Evolutionary conservation across 2,113 vertebrate species (phyloP).

Genomic region (Rhinolophus sinicus): DNA sequence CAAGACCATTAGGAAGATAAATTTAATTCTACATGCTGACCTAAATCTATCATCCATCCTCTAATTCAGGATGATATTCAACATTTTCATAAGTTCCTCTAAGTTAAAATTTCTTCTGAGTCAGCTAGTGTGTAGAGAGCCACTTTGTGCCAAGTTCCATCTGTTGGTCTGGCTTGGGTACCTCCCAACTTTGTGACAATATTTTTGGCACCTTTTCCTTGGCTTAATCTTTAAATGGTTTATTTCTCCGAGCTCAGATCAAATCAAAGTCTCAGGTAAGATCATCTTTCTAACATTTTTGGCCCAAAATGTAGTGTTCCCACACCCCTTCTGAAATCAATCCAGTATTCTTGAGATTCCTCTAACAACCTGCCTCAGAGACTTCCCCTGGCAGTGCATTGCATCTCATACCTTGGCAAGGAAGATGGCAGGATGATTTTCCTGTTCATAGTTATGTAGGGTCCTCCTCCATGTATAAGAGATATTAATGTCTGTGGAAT

Average conservation of each 20-base stretch:
- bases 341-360: background rate
- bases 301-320: background rate
- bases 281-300: constrained; percentile 62
- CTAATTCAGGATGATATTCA: constrained; percentile 75
- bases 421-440: background rate
- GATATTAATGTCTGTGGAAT: background rate
- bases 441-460: background rate
- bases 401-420: background rate
- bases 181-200: constrained; percentile 74
- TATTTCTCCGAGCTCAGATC: constrained; percentile 26
- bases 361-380: background rate
- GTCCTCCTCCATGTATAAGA: background rate
- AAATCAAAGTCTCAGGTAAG: constrained; percentile 56
- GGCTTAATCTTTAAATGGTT: constrained; percentile 60
- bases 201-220: constrained; percentile 60
- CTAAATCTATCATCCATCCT: constrained; percentile 82
- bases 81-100: constrained; percentile 79
- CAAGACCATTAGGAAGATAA: constrained; percentile 79
- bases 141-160: constrained; percentile 75
- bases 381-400: background rate
- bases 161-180: constrained; percentile 65
- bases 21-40: constrained; percentile 82
- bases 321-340: background rate
- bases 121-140: constrained; percentile 74
- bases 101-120: constrained; percentile 78